A percentile compares a stretch with the other conserved stretches of the same genome.
Conservation (phyloP, 2,888 invertebrate genomes). For the Plutella xylostella region DNA sequence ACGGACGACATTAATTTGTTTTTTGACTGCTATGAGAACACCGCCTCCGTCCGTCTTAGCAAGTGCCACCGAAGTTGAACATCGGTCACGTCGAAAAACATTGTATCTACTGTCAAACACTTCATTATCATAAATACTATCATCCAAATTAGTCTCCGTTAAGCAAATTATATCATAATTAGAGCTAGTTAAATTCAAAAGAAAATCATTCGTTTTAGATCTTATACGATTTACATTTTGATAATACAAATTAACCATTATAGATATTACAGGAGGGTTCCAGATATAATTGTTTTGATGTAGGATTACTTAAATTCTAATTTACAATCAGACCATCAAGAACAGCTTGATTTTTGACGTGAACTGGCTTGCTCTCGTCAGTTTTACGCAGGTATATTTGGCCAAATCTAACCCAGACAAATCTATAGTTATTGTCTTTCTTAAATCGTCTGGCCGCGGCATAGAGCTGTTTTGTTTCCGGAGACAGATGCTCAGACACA, state of each 20-base stretch:
- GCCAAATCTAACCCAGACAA: background rate
- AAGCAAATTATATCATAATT: background rate
- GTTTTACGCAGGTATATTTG: background rate
- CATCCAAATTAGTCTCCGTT: background rate
- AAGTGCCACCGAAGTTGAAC: too few relatives aligned
- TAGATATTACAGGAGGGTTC: background rate
- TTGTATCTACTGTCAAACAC: background rate
- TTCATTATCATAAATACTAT: background rate
- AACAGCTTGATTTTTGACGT: background rate
- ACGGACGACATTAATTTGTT: background rate
- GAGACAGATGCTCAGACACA: slow-evolving; percentile 1
- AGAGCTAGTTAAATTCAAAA: background rate
- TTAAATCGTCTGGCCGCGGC: background rate
- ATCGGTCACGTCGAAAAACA: background rate
- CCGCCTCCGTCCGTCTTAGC: slow-evolving; percentile 2
- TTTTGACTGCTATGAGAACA: background rate
- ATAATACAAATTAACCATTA: background rate
- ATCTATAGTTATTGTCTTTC: background rate
- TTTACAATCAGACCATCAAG: background rate
- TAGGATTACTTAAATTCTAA: too few relatives aligned
- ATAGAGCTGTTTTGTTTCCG: background rate
- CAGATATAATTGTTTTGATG: background rate
- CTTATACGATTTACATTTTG: background rate
- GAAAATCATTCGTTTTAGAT: background rate
- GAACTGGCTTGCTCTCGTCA: background rate